phyloP scores from a whole-genome alignment of 2,797 vertebrate species.

The Spinus pinus region DNA sequence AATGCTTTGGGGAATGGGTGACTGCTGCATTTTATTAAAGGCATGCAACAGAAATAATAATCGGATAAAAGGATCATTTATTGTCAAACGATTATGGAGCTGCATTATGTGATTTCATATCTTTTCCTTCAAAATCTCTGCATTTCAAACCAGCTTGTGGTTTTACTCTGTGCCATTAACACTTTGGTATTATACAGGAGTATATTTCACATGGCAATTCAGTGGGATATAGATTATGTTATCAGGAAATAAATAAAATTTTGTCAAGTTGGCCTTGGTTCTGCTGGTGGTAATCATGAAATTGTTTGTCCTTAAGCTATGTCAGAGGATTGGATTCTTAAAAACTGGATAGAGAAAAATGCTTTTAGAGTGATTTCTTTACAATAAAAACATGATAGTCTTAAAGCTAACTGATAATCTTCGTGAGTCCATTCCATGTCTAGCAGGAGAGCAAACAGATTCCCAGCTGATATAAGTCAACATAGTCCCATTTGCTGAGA shows the following conservation, averaged over 20 bases:
- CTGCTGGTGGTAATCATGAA: slow-evolving; percentile 64
- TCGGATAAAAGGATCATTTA: slow-evolving; percentile 69
- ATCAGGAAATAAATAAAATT: slow-evolving; percentile 68
- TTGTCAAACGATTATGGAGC: slow-evolving; percentile 63
- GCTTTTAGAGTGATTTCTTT: slow-evolving; percentile 76
- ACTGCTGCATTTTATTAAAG: slow-evolving; percentile 59
- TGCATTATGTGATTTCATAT: slow-evolving; percentile 68
- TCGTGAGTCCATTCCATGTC: neutral
- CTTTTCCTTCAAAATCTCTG: slow-evolving; percentile 57
- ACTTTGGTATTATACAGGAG: slow-evolving; percentile 54
- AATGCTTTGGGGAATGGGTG: slow-evolving; percentile 38
- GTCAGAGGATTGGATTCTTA: slow-evolving; percentile 73
- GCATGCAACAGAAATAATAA: slow-evolving; percentile 43
- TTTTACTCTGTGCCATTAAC: slow-evolving; percentile 71
- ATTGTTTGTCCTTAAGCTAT: slow-evolving; percentile 73
- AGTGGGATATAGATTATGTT: slow-evolving; percentile 70
- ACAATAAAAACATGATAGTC: slow-evolving; percentile 57
- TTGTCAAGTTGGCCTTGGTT: slow-evolving; percentile 66
- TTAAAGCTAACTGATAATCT: slow-evolving; percentile 57
- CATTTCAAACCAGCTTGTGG: slow-evolving; percentile 68
- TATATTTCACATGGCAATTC: slow-evolving; percentile 62
- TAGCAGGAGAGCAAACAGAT: neutral
- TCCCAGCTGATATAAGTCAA: neutral
- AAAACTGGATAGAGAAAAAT: slow-evolving; percentile 64
- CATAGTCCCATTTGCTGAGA: neutral